A percentile compares a stretch with the other conserved stretches of the same genome.
phyloP scores from a whole-genome alignment of 2,888 invertebrate species.

The Folsomia candida region DNA sequence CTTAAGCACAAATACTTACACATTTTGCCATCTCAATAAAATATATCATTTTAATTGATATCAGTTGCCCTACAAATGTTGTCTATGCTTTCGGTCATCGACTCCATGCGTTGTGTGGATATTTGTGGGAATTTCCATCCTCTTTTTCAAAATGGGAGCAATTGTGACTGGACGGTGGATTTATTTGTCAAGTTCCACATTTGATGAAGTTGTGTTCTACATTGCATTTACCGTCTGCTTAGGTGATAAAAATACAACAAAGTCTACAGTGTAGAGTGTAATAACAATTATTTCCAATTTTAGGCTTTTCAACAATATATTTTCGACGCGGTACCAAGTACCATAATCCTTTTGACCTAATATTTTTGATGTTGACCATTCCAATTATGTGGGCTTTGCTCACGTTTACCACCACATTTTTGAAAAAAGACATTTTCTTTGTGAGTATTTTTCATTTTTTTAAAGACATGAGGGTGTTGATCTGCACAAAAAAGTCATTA shows the following conservation, averaged over 20 bases:
- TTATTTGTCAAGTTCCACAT: slow-evolving; percentile 32
- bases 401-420: slow-evolving; percentile 39
- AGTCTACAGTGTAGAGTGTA: not conserved
- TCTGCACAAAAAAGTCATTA: not conserved
- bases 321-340: slow-evolving; percentile 43
- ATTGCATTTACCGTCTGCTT: slow-evolving; percentile 41
- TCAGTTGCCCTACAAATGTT: slow-evolving; percentile 38
- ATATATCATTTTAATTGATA: not conserved
- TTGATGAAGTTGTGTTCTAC: slow-evolving; percentile 43
- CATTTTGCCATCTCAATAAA: not conserved
- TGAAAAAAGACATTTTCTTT: slow-evolving; percentile 42
- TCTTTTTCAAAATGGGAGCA: slow-evolving; percentile 45
- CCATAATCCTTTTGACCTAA: slow-evolving; percentile 38
- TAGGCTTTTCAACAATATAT: slow-evolving; percentile 40
- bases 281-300: not conserved
- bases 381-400: slow-evolving; percentile 40
- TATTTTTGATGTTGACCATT: slow-evolving; percentile 34
- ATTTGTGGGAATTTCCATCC: slow-evolving; percentile 37
- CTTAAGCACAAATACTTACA: not conserved
- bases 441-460: slow-evolving; percentile 18
- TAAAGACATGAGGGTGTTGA: not conserved
- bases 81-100: slow-evolving; percentile 40
- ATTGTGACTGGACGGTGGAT: slow-evolving; percentile 46
- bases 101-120: slow-evolving; percentile 43
- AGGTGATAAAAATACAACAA: slow-evolving; percentile 21